Evolutionary conservation across 1,140 invertebrate species (phyloP).

Genomic region (Polypedilum vanderplanki): DNA sequence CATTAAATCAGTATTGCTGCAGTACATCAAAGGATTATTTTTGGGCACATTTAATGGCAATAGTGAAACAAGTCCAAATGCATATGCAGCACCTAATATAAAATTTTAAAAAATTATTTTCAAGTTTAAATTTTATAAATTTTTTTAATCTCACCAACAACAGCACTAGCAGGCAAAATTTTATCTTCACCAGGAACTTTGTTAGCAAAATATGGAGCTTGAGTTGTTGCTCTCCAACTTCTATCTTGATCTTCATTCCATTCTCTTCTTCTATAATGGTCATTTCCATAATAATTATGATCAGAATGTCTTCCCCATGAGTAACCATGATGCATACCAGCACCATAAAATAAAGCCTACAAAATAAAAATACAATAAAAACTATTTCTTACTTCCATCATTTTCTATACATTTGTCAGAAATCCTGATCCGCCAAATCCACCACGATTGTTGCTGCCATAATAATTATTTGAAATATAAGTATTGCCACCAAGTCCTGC

Average conservation of each 20-base stretch:
- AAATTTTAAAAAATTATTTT: neutral
- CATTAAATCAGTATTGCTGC: neutral
- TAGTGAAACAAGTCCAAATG: neutral
- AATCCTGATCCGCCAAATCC: neutral
- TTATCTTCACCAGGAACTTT: neutral
- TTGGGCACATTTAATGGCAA: neutral
- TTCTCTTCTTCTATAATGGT: neutral
- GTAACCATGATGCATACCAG: constrained; percentile 7
- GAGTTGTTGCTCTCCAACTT: neutral
- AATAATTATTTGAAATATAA: neutral
- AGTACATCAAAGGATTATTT: neutral
- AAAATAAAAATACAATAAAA: too few relatives aligned
- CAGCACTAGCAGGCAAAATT: neutral
- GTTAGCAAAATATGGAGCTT: constrained; percentile 16
- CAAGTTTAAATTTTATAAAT: neutral
- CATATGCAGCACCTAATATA: constrained; percentile 4
- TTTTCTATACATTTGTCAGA: constrained; percentile 9
- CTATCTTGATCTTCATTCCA: constrained; percentile 22
- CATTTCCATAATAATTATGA: neutral
- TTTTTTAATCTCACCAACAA: neutral
- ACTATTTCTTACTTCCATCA: too few relatives aligned
- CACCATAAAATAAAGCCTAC: constrained; percentile 5
- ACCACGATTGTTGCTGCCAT: neutral
- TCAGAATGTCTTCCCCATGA: neutral
- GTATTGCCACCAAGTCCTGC: neutral